A percentile compares a stretch with the other conserved stretches of the same genome.
These are phyloP conservation scores for Cryptosula pallasiana DNA, from an alignment of 2,888 invertebrate genomes.

Conservation along the genomic window DNA sequence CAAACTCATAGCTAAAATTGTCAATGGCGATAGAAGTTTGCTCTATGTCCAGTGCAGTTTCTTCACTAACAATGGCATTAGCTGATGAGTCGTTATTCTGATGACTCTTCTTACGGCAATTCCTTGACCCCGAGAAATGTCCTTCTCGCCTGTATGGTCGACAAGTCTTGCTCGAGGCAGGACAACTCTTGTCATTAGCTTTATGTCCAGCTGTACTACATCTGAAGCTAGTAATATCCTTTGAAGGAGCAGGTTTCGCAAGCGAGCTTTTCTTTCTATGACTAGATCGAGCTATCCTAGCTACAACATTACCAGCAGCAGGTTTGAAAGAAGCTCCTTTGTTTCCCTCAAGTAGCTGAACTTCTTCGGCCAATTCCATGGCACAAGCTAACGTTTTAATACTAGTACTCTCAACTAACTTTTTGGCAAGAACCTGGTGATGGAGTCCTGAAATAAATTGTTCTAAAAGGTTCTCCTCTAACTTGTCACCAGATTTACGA, in stretches of 20 bases:
- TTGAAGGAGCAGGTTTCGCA: no score
- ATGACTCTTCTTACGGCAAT: not conserved
- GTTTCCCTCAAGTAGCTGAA: not conserved
- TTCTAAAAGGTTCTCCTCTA: no score
- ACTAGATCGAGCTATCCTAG: not conserved
- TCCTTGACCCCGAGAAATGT: not conserved
- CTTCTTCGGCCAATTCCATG: no score
- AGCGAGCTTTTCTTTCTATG: not conserved
- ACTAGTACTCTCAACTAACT: not conserved
- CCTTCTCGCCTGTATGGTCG: not conserved
- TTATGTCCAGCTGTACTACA: not conserved
- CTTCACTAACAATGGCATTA: no score
- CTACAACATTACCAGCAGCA: not conserved
- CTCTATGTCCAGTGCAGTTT: no score
- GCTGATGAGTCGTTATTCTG: no score
- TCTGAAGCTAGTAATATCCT: not conserved
- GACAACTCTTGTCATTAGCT: not conserved
- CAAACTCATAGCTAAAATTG: not conserved
- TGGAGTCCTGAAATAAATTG: no score
- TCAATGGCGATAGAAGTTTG: no score
- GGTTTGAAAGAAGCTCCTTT: not conserved
- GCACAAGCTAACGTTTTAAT: not conserved
- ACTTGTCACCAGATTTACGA: no score
- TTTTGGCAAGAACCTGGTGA: not conserved
- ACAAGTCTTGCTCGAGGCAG: not conserved